Evolutionary conservation across 2,797 vertebrate species (phyloP), one percentile per base, ranked within the genome.

Genomic region (Urosaurus nigricauda): DNA sequence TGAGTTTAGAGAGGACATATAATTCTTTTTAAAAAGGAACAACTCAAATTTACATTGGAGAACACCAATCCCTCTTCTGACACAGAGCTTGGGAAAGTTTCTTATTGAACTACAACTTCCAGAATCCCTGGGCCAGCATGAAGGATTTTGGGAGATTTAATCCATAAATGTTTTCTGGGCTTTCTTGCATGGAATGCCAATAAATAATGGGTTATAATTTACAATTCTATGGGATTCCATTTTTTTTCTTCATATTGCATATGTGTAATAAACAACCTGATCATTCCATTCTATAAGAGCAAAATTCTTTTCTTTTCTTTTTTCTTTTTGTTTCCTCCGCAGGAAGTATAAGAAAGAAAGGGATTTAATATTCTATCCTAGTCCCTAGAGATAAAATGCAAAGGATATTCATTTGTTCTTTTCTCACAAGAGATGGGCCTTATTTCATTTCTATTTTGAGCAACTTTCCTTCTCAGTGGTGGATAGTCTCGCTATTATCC

Each of bases 1-100:
- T 88, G n/a, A 90, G 79, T 89, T 2, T 1, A 89, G 29, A 86
- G 88, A 81, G 90, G 90, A 78, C 90, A 90, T 17, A 89, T 91
- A 68, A 86, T 35, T 78, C 89, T 90, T 85, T 56, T 13, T 32
- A 7, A 65, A 82, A n/a, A 65, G 5, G 24, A 65, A 70, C 40
- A 70, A 58, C 21, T 74, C n/a, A 71, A 51, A 51, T n/a, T 74
- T 47, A 51, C n/a, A 8, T 60, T 81, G 2, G 32, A 75, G 13
- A 16, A 14, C 47, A 35, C 26, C 35, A 3, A 29, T 35, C 43
- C 70, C 3, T 29, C 70, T 26, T 37, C 71, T 74, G n/a, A 11
- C 1, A 21, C 6, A 65, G 63, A 65, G 26, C 63, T 65, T 65
- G 63, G 21, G 63, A 65, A 63, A 26, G 19, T 63, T 29, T 11